Evolutionary conservation across 2,888 invertebrate species (phyloP), one percentile per base, ranked within the genome.

Genomic region (Hesperia comma): DNA sequence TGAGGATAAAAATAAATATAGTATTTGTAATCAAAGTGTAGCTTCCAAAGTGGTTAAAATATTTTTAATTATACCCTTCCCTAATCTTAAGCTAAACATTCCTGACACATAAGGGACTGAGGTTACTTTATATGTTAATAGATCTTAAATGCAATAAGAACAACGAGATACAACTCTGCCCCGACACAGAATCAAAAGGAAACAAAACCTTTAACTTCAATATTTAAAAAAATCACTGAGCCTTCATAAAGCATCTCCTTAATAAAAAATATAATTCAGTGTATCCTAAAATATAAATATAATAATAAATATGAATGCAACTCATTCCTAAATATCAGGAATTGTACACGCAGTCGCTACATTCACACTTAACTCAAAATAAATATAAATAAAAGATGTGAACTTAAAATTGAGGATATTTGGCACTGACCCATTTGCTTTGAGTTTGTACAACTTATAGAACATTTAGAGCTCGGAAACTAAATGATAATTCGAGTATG

Each of bases 271-370:
- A 84, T 85, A 84, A 83, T 82, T 80, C 79, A 83, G 78, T 87
- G 86, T 88, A 90, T 75, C 85, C 85, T 90, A 88, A 89, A 86
- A 85, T 85, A 89, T 87, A 90, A 91, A 90, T 88, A 87, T 85
- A 84, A 87, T 87, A 86, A 88, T 86, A 89, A 92, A 92, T 88
- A 92, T 92, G 92, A 92, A 92, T 91, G 93, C 87, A 89, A 90
- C 93, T 81, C 81, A 88, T 87, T 90, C 92, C 93, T 92, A 92
- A 93, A 93, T 93, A 92, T 90, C 93, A 93, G 93, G 92, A 92
- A 91, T 88, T 84, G 71, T 83, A 89, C 93, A 91, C 93, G 78
- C 89, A 89, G 92, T 89, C 80, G 92, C 89, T 87, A 89, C 93
- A 93, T 90, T 84, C 92, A 92, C 89, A 88, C 88, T 87, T 85